A percentile compares a stretch with the other conserved stretches of the same genome.
phyloP scores from a whole-genome alignment of 2,797 vertebrate genomes.

The Acipenser transmontanus region DNA sequence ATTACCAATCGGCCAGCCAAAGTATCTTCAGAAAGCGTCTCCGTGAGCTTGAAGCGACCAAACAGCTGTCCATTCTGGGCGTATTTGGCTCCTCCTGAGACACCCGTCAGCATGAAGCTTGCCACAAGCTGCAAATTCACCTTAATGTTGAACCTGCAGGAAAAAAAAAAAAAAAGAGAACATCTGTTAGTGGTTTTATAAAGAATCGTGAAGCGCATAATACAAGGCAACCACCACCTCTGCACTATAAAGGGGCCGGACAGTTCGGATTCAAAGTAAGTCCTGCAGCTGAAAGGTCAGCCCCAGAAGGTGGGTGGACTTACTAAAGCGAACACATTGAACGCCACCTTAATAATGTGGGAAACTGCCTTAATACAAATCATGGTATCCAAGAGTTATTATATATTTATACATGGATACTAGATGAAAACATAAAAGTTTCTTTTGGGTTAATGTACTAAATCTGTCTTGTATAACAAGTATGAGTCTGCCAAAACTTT shows the following conservation, averaged over 20 bases:
- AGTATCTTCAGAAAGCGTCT: slow-evolving; percentile 97
- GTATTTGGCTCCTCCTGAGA: slow-evolving; percentile 95
- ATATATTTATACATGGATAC: no score
- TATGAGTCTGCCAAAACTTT: no score
- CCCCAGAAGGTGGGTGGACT: no score
- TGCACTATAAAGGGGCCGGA: background rate
- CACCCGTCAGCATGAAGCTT: slow-evolving; percentile 97
- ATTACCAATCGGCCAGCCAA: slow-evolving; percentile 93
- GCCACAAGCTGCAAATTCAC: slow-evolving; percentile 93
- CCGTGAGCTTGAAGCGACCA: slow-evolving; percentile 94
- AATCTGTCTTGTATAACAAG: no score
- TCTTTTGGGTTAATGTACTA: no score
- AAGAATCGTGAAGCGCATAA: background rate
- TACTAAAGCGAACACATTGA: no score
- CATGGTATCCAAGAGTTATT: no score
- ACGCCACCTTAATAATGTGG: no score
- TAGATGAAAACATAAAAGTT: no score
- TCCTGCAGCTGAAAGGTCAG: no score
- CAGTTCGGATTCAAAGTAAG: no score
- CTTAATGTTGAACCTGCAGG: slow-evolving; percentile 94
- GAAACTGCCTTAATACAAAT: no score
- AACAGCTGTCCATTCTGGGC: slow-evolving; percentile 96
- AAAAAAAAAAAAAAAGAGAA: slow-evolving; percentile 27
- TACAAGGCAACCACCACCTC: background rate
- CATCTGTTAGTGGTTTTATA: background rate